A percentile compares a stretch with the other conserved stretches of the same genome.
Conservation (phyloP, 2,888 invertebrate species). For the Coenonympha arcania region DNA sequence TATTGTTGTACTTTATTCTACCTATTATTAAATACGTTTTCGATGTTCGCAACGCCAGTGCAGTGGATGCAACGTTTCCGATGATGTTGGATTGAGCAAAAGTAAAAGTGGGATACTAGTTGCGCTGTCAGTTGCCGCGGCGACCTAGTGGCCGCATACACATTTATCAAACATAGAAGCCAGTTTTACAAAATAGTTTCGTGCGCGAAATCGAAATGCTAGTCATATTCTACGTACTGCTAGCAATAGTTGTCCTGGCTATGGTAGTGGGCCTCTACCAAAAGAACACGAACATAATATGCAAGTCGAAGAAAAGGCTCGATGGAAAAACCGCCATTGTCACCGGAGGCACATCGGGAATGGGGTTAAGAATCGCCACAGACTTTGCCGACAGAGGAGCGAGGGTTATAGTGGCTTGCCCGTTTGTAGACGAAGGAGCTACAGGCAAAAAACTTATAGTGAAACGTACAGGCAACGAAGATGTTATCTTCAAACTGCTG, state of each 20-base stretch:
- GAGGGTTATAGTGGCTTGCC: slow-evolving; percentile 59
- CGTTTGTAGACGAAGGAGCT: slow-evolving; percentile 53
- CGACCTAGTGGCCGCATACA: slow-evolving; percentile 19
- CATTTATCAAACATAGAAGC: neutral
- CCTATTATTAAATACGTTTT: neutral
- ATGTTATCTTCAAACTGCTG: slow-evolving; percentile 80
- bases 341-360: slow-evolving; percentile 61
- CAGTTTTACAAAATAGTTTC: neutral
- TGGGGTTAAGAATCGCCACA: slow-evolving; percentile 57
- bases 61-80: slow-evolving; percentile 28
- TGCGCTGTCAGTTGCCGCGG: slow-evolving; percentile 1
- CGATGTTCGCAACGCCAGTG: neutral
- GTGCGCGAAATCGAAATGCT: neutral
- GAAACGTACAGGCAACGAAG: slow-evolving; percentile 78
- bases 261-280: slow-evolving; percentile 51
- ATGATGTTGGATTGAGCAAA: slow-evolving; percentile 33
- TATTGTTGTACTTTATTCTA: no score
- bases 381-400: slow-evolving; percentile 62
- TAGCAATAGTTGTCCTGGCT: slow-evolving; percentile 15
- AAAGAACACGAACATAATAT: slow-evolving; percentile 58
- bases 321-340: slow-evolving; percentile 56
- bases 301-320: slow-evolving; percentile 54
- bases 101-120: slow-evolving; percentile 26
- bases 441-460: slow-evolving; percentile 74
- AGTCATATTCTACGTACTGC: slow-evolving; percentile 16